Evolutionary conservation across 2,888 invertebrate species (phyloP).

Genomic region (Isotomurus palustris): DNA sequence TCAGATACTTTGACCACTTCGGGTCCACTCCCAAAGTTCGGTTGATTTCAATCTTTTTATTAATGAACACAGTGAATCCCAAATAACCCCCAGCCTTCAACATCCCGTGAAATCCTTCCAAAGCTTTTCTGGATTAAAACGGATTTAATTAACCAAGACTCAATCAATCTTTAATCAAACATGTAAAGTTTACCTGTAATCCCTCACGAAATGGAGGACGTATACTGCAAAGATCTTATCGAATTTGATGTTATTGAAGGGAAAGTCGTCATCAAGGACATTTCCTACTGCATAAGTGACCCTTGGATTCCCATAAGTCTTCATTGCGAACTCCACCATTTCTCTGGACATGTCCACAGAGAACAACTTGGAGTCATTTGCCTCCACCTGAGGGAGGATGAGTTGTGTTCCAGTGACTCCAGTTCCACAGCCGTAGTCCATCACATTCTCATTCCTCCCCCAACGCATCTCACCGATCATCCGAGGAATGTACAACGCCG

Average conservation of each 20-base stretch:
- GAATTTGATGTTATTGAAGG: conserved; percentile 25
- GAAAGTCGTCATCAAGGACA: conserved; percentile 26
- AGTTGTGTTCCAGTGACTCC: conserved; percentile 29
- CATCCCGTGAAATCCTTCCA: conserved; percentile 15
- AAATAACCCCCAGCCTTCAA: conserved; percentile 30
- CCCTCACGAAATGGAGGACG: conserved; percentile 35
- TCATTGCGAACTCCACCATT: conserved; percentile 35
- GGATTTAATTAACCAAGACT: not conserved
- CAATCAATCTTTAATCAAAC: not conserved
- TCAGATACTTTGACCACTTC: conserved; percentile 21
- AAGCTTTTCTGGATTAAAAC: conserved; percentile 15
- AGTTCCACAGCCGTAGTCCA: conserved; percentile 41
- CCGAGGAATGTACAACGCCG: conserved; percentile 25
- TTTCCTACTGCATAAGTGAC: conserved; percentile 20
- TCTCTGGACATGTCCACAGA: conserved; percentile 34
- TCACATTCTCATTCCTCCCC: conserved; percentile 17
- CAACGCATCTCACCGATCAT: conserved; percentile 23
- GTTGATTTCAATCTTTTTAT: conserved; percentile 3
- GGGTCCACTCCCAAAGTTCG: conserved; percentile 8
- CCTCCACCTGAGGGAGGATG: conserved; percentile 28
- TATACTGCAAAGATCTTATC: conserved; percentile 38
- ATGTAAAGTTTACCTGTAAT: conserved; percentile 21
- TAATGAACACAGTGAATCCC: conserved; percentile 26
- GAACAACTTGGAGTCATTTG: conserved; percentile 22
- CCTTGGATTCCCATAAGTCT: conserved; percentile 22